phyloP scores from a whole-genome alignment of 2,113 vertebrate genomes.

The Cottus gobio region DNA sequence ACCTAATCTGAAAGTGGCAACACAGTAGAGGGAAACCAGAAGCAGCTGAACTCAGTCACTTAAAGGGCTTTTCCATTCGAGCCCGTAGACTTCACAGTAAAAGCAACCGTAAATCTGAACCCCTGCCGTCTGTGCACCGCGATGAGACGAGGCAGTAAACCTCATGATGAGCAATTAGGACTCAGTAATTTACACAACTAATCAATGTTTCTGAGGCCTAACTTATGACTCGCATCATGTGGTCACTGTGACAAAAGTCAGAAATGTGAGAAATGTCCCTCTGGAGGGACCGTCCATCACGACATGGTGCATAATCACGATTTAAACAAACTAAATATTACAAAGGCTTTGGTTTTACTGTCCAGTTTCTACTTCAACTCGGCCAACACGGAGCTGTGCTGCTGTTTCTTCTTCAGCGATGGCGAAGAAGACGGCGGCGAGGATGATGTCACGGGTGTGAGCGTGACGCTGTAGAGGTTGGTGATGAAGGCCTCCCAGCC shows the following conservation, averaged over 20 bases:
- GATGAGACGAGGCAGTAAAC: slow-evolving; percentile 8
- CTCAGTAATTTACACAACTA: slow-evolving; percentile 33
- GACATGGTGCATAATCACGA: not conserved
- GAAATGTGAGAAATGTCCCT: not conserved
- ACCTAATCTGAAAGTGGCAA: not conserved
- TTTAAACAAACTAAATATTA: not conserved
- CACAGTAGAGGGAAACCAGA: not conserved
- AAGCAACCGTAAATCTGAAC: slow-evolving; percentile 7
- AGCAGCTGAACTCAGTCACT: slow-evolving; percentile 51
- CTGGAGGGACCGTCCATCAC: not conserved
- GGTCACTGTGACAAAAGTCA: not conserved
- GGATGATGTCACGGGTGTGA: slow-evolving; percentile 66
- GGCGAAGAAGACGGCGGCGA: slow-evolving; percentile 56
- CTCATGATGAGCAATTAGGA: slow-evolving; percentile 25
- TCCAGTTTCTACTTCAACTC: slow-evolving; percentile 69
- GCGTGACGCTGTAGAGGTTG: slow-evolving; percentile 83
- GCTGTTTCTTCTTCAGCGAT: slow-evolving; percentile 32
- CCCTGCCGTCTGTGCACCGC: not conserved
- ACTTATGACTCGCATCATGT: not conserved
- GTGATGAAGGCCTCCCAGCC: slow-evolving; percentile 84
- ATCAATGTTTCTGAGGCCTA: slow-evolving; percentile 17
- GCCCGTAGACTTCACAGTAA: slow-evolving; percentile 38
- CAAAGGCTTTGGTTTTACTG: not conserved
- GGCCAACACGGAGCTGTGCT: slow-evolving; percentile 48
- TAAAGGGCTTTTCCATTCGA: not conserved